phyloP scores from a whole-genome alignment of 2,888 invertebrate species.

The Galeruca laticollis region DNA sequence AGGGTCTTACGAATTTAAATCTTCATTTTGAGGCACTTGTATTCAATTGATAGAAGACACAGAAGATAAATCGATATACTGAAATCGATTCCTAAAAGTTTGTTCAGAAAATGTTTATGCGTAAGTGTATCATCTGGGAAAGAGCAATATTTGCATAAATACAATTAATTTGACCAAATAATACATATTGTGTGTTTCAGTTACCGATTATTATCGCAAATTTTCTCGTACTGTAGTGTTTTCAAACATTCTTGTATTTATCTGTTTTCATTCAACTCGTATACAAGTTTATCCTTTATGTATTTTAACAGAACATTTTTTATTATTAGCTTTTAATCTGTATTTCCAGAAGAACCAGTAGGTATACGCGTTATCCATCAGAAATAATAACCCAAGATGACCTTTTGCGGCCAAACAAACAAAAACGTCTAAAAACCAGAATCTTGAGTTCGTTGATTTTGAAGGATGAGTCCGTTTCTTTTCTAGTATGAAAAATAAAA shows the following conservation, averaged over 20 bases:
- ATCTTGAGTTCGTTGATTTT: conserved; percentile 40
- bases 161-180: no score
- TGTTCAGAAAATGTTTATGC: no score
- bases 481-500: conserved; percentile 49
- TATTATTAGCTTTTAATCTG: not conserved
- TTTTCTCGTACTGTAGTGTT: no score
- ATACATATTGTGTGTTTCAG: no score
- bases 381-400: conserved; percentile 31
- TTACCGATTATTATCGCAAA: no score
- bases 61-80: no score
- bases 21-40: no score
- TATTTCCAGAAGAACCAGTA: not conserved
- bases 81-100: no score
- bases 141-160: no score
- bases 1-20: no score
- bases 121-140: no score
- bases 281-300: not conserved
- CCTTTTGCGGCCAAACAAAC: conserved; percentile 27
- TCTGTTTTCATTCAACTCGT: not conserved
- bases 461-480: conserved; percentile 44
- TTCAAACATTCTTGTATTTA: not conserved
- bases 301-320: not conserved
- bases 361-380: conserved; percentile 15
- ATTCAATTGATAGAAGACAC: no score
- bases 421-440: conserved; percentile 36